Evolutionary conservation across 2,888 invertebrate genomes (phyloP).

Genomic region (Druceiella hillmani): DNA sequence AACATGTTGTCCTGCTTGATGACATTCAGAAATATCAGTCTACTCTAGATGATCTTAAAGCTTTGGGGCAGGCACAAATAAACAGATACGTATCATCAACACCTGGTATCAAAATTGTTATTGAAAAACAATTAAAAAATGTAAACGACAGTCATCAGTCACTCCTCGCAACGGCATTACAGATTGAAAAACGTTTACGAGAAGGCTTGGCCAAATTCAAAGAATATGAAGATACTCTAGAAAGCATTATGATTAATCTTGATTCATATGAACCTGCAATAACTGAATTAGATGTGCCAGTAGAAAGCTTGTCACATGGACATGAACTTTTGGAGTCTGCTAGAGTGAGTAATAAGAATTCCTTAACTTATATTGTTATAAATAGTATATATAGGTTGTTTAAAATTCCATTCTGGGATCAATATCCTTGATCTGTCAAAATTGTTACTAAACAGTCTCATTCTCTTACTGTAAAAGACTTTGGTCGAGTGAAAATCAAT

Average conservation of each 20-base stretch:
- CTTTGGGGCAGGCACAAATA: conserved; percentile 79
- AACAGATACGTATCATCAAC: conserved; percentile 69
- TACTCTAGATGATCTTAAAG: conserved; percentile 74
- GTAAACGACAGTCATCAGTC: conserved; percentile 93
- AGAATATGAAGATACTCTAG: conserved; percentile 86
- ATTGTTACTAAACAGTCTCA: no score
- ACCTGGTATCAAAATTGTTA: conserved; percentile 68
- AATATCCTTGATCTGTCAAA: no score
- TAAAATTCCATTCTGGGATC: no score
- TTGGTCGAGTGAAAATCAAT: no score
- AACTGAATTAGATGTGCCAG: conserved; percentile 67
- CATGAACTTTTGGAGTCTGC: conserved; percentile 68
- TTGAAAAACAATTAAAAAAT: conserved; percentile 81
- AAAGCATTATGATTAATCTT: conserved; percentile 76
- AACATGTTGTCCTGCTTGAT: conserved; percentile 69
- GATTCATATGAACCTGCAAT: conserved; percentile 76
- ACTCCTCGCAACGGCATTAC: conserved; percentile 79
- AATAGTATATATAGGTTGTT: no score
- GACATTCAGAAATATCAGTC: conserved; percentile 81
- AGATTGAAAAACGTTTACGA: conserved; percentile 81
- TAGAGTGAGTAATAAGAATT: conserved; percentile 62
- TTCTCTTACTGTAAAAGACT: no score
- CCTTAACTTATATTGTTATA: no score
- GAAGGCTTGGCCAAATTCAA: conserved; percentile 90
- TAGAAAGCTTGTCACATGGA: conserved; percentile 69